Percentiles rank a stretch among this genome's conserved stretches.
phyloP scores from a whole-genome alignment of 1,140 invertebrate genomes.

The Aphelinus atriplicis region DNA sequence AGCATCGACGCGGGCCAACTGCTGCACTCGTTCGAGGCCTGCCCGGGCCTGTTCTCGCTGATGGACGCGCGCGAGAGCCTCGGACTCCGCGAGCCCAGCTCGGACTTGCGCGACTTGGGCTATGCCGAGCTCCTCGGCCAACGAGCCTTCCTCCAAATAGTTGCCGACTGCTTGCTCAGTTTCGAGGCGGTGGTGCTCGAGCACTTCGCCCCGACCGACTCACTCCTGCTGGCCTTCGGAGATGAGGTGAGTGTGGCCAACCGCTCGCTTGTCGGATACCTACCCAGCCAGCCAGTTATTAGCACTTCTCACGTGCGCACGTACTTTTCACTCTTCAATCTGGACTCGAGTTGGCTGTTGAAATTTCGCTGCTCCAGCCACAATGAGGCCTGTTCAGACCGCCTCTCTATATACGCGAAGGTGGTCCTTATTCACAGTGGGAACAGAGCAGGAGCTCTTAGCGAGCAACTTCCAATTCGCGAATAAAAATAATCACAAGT shows the following conservation, averaged over 20 bases:
- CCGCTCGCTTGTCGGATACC: neutral
- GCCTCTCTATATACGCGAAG: too few relatives aligned
- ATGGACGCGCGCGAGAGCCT: conserved; percentile 32
- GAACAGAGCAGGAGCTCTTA: too few relatives aligned
- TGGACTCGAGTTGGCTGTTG: too few relatives aligned
- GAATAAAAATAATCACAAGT: too few relatives aligned
- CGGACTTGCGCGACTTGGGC: conserved; percentile 36
- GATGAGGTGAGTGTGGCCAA: conserved; percentile 46
- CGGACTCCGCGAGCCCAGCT: conserved; percentile 11
- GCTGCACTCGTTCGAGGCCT: conserved; percentile 23
- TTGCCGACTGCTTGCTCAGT: conserved; percentile 64
- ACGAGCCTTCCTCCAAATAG: conserved; percentile 44
- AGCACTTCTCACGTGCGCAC: too few relatives aligned
- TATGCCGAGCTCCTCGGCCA: conserved; percentile 43
- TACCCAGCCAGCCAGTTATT: too few relatives aligned
- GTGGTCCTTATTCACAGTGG: too few relatives aligned
- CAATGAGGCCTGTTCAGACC: too few relatives aligned
- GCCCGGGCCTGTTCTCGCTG: conserved; percentile 36
- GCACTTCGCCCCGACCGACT: conserved; percentile 60
- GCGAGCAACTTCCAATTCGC: too few relatives aligned
- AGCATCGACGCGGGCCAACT: neutral
- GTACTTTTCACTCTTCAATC: too few relatives aligned
- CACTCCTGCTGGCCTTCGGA: conserved; percentile 62
- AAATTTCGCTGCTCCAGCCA: too few relatives aligned
- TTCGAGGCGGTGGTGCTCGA: conserved; percentile 48